A percentile compares a stretch with the other conserved stretches of the same genome.
Conservation (phyloP, 2,797 vertebrate genomes). For the Erethizon dorsatum region DNA sequence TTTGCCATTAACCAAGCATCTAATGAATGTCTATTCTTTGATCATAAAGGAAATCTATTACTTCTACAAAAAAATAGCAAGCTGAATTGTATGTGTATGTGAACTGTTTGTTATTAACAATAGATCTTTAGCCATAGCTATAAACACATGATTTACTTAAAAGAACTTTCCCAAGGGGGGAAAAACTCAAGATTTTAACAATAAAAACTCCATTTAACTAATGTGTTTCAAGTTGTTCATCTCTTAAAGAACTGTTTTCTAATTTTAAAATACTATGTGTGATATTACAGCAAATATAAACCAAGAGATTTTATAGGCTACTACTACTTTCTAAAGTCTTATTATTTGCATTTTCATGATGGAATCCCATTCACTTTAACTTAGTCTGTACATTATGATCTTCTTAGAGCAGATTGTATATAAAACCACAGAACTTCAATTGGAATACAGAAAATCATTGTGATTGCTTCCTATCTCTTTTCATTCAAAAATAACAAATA, state of each 20-base stretch:
- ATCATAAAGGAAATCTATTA: conserved; percentile 14
- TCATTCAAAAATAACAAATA: conserved; percentile 66
- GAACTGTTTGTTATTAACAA: conserved; percentile 32
- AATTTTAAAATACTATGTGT: neutral
- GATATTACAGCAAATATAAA: conserved; percentile 20
- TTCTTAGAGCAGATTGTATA: conserved; percentile 58
- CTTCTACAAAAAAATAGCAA: neutral
- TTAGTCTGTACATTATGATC: conserved; percentile 1
- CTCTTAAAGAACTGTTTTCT: conserved; percentile 21
- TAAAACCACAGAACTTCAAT: conserved; percentile 9
- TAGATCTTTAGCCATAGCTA: neutral
- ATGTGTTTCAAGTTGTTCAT: neutral
- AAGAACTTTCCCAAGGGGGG: neutral
- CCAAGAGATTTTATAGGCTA: neutral
- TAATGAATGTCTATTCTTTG: conserved; percentile 3
- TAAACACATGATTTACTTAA: conserved; percentile 44
- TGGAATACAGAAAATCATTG: conserved; percentile 10
- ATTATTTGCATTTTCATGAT: conserved; percentile 45
- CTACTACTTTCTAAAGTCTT: conserved; percentile 7
- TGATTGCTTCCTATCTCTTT: conserved; percentile 2
- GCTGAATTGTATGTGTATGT: neutral
- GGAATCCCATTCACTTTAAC: neutral
- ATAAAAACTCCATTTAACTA: neutral
- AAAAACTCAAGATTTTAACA: conserved; percentile 58
- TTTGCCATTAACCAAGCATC: conserved; percentile 58